Conservation (phyloP, 1,140 invertebrate genomes). For the Orius laevigatus region DNA sequence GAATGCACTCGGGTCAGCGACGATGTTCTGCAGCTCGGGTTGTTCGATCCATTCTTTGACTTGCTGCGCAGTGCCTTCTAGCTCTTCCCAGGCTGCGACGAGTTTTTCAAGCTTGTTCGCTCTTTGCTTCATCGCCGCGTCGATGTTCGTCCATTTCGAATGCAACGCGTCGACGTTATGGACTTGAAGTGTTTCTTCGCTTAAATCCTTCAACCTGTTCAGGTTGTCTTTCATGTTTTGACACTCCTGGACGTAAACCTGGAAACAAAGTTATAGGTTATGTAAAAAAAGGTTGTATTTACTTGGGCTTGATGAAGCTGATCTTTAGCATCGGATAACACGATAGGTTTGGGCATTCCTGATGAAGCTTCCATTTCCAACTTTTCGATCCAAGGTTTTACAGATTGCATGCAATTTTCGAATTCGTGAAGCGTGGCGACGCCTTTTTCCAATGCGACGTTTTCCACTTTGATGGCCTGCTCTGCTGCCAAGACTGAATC, state of each 20-base stretch:
- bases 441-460: slow-evolving; percentile 47
- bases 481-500: slow-evolving; percentile 44
- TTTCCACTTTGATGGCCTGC: slow-evolving; percentile 49
- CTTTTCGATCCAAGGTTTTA: slow-evolving; percentile 77
- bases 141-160: slow-evolving; percentile 57
- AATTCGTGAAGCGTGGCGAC: slow-evolving; percentile 72
- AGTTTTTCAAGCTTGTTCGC: slow-evolving; percentile 60
- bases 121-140: slow-evolving; percentile 54
- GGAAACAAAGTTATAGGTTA: slow-evolving; percentile 5
- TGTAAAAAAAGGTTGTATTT: slow-evolving; percentile 5
- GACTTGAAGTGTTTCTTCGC: slow-evolving; percentile 50
- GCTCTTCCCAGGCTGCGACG: slow-evolving; percentile 60
- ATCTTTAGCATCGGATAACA: slow-evolving; percentile 62
- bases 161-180: slow-evolving; percentile 61
- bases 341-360: slow-evolving; percentile 48
- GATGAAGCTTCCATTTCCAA: slow-evolving; percentile 60
- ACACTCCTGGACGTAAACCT: slow-evolving; percentile 32
- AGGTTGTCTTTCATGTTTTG: slow-evolving; percentile 31
- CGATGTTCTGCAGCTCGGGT: slow-evolving; percentile 35
- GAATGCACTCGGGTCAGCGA: slow-evolving; percentile 38
- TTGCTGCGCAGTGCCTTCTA: slow-evolving; percentile 52
- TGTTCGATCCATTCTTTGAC: slow-evolving; percentile 53
- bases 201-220: slow-evolving; percentile 51
- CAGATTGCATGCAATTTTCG: slow-evolving; percentile 54
- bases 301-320: slow-evolving; percentile 40